Conservation (phyloP, 2,797 vertebrate species). For the Spinus olivaceus region DNA sequence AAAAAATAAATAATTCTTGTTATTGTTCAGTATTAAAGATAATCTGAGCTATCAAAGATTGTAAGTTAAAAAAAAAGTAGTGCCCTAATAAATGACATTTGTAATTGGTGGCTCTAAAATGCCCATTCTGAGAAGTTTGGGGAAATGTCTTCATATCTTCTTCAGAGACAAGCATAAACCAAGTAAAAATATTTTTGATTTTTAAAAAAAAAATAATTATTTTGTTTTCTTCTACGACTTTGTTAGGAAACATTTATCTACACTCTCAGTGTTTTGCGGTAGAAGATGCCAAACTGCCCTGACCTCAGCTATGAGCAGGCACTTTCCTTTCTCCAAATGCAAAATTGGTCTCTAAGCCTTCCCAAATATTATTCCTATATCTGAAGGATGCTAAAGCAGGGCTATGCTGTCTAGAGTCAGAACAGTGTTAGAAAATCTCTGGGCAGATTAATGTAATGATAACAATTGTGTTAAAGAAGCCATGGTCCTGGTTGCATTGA, state of each 20-base stretch:
- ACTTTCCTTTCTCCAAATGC: not conserved
- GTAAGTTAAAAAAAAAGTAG: not conserved
- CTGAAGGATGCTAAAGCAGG: not conserved
- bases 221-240: not conserved
- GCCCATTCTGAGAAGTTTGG: rapidly evolving
- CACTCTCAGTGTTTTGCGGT: not conserved
- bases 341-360: not conserved
- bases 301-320: not conserved
- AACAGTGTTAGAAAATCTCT: not conserved
- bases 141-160: not conserved
- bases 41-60: not conserved
- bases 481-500: not conserved
- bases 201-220: rapidly evolving
- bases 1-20: not conserved
- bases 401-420: not conserved
- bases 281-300: not conserved
- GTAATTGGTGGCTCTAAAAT: not conserved
- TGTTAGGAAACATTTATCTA: not conserved
- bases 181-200: not conserved
- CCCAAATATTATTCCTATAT: not conserved
- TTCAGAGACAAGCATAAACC: not conserved
- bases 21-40: not conserved
- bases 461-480: not conserved
- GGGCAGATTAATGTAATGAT: not conserved
- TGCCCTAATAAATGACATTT: not conserved